These are phyloP conservation scores for Petrolisthes manimaculis DNA, from an alignment of 2,888 invertebrate genomes.

Conservation along the genomic window DNA sequence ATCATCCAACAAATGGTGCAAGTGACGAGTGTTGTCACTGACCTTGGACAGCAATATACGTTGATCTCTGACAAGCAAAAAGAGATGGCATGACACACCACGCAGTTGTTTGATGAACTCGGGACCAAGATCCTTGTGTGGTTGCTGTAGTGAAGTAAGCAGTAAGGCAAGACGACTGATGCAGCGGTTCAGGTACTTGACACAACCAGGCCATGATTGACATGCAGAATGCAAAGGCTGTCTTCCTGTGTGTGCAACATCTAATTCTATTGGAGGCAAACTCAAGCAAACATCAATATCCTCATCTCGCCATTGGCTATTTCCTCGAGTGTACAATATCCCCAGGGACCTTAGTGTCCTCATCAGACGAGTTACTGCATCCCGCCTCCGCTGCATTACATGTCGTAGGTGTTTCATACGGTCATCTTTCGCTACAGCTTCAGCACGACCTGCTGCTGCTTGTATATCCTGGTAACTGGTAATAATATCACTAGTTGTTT, in stretches of 20 bases:
- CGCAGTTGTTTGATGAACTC: constrained; percentile 86
- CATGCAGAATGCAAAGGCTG: constrained; percentile 70
- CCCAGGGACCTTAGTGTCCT: constrained; percentile 82
- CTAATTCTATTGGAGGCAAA: constrained; percentile 77
- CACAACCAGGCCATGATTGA: constrained; percentile 80
- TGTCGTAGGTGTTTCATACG: constrained; percentile 77
- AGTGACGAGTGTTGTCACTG: constrained; percentile 33
- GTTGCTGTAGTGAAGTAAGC: constrained; percentile 74
- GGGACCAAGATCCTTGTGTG: constrained; percentile 83
- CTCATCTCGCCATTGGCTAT: constrained; percentile 69
- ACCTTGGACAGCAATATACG: constrained; percentile 24
- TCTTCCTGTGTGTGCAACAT: constrained; percentile 32
- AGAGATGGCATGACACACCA: constrained; percentile 85
- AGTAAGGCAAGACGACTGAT: constrained; percentile 79
- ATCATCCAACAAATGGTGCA: constrained; percentile 29
- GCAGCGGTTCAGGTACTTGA: constrained; percentile 81
- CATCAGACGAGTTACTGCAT: constrained; percentile 87
- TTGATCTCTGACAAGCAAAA: constrained; percentile 72
- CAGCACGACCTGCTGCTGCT: constrained; percentile 38
- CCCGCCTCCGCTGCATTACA: constrained; percentile 86
- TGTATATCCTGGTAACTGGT: constrained; percentile 78
- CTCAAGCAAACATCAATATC: constrained; percentile 67
- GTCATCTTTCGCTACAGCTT: constrained; percentile 68
- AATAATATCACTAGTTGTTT: constrained; percentile 77
- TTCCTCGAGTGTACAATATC: constrained; percentile 84